Evolutionary conservation across 2,113 vertebrate genomes (phyloP).

Genomic region (Mungos mungo): DNA sequence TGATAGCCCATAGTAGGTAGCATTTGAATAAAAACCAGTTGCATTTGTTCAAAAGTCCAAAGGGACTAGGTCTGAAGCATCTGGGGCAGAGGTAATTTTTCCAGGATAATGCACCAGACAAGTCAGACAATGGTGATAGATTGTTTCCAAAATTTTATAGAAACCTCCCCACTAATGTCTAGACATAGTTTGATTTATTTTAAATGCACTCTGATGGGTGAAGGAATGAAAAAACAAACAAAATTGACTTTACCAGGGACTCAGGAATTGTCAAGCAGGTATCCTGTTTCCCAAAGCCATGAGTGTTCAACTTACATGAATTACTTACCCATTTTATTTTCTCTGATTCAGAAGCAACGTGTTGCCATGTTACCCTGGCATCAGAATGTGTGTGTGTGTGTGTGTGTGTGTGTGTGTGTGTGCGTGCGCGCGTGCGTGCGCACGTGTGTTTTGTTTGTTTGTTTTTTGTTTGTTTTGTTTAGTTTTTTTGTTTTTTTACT

Average conservation of each 20-base stretch:
- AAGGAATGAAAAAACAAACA: background rate
- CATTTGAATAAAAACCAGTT: background rate
- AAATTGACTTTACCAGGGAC: background rate
- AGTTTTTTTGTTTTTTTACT: background rate
- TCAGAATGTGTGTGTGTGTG: background rate
- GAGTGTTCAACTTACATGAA: background rate
- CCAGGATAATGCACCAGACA: background rate
- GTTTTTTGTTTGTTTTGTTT: too few relatives aligned
- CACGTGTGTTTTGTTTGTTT: too few relatives aligned
- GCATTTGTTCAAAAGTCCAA: background rate
- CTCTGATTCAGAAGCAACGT: background rate
- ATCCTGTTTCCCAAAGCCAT: background rate
- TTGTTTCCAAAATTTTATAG: background rate
- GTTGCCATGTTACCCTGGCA: background rate
- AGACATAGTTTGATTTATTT: background rate
- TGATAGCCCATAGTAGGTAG: background rate
- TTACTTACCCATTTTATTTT: background rate
- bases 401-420: too few relatives aligned
- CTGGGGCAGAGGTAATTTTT: background rate
- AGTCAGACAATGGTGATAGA: background rate
- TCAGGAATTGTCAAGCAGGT: background rate
- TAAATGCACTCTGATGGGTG: background rate
- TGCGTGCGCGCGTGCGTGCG: too few relatives aligned
- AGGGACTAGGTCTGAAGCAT: background rate
- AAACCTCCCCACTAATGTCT: background rate